Evolutionary conservation across 2,113 vertebrate species (phyloP).

Genomic region (Rhagologus leucostigma): DNA sequence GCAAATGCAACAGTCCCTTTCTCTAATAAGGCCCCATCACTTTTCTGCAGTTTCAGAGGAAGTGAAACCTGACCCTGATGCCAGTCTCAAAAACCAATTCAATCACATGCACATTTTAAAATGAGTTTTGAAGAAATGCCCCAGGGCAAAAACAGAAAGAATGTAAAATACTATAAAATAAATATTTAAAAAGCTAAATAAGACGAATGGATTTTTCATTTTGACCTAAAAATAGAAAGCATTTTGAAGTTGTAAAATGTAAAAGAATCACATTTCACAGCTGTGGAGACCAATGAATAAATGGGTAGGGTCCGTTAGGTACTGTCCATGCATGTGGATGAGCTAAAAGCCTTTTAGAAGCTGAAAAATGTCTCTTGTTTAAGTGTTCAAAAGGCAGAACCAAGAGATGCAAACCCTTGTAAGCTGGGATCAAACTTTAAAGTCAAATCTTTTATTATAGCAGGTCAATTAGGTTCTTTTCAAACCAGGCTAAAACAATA

Average conservation of each 20-base stretch:
- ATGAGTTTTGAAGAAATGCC: constrained; percentile 13
- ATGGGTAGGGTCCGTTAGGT: constrained; percentile 32
- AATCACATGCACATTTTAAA: neutral
- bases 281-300: constrained; percentile 27
- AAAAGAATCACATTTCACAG: constrained; percentile 35
- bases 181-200: constrained; percentile 55
- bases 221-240: constrained; percentile 34
- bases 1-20: neutral
- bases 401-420: constrained; percentile 54
- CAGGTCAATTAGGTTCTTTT: constrained; percentile 61
- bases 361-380: constrained; percentile 59
- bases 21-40: neutral
- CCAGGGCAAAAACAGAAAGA: constrained; percentile 9
- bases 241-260: constrained; percentile 40
- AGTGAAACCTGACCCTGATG: constrained; percentile 30
- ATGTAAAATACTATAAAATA: constrained; percentile 41
- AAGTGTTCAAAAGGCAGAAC: constrained; percentile 59
- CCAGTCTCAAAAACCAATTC: constrained; percentile 42
- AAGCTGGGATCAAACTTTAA: constrained; percentile 56
- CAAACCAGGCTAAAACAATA: constrained; percentile 49
- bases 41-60: neutral
- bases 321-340: neutral
- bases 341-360: constrained; percentile 56
- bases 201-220: constrained; percentile 36
- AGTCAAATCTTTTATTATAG: constrained; percentile 63